Evolutionary conservation across 2,797 vertebrate genomes (phyloP), one percentile per base, ranked within the genome.

Genomic region (Chloroceryle inda): DNA sequence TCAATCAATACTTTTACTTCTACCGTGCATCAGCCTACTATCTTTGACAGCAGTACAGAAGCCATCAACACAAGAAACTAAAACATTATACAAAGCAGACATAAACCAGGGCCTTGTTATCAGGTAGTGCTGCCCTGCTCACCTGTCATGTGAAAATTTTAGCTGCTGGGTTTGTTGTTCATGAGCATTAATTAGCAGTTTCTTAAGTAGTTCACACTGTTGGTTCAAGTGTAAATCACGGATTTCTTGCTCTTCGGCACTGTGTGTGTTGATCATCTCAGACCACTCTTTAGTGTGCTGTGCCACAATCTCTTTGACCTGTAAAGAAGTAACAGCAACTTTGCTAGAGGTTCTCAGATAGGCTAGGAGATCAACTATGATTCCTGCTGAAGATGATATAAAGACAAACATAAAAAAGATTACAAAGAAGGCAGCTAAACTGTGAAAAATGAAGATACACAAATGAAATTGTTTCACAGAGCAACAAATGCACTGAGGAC

Each of bases 221-320:
- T 99, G 99, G 45, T 98, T 98, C 89, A 99, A 98, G 89, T 99
- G 99, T 40, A 97, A 93, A 88, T 99, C 99, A 33, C 98, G 99
- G 95, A 99, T 98, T 66, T 98, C 99, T 94, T 99, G 99, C 96
- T 99, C 99, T 96, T 99, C 99, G 0, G 98, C 98, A 75, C 99
- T 98, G 97, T 99, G 99, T 1, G 98, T 98, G 71, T 99, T 98
- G 96, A 99, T 98, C 98, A 99, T 99, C 97, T 99, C 99, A 0
- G 99, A 99, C 99, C 99, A 99, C 95, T 99, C 99, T 84, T 99
- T 99, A 16, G 99, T 99, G 97, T 99, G 99, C 96, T 99, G 99
- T 0, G 99, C 99, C 85, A 99, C 99, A 29, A 99, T 99, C 96
- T 99, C 99, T 97, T 99, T 99, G 64, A 99, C 99, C 99, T 99